Evolutionary conservation across 2,888 invertebrate species (phyloP).

Genomic region (Vesta saturnalis): DNA sequence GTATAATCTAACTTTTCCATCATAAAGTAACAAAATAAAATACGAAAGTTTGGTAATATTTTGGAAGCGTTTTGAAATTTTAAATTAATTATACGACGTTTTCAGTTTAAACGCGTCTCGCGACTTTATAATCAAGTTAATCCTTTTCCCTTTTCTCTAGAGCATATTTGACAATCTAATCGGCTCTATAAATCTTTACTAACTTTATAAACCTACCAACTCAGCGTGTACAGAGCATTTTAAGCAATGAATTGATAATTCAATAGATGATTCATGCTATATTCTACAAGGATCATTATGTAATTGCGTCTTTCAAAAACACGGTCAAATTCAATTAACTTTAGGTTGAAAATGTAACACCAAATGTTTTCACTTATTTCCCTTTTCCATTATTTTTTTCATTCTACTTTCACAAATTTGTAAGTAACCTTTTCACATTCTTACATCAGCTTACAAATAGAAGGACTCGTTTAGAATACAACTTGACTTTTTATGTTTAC

Average conservation of each 20-base stretch:
- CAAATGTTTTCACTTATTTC: neutral
- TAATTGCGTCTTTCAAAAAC: too few species aligned
- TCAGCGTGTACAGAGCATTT: constrained; percentile 2
- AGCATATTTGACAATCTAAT: constrained; percentile 11
- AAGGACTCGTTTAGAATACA: too few species aligned
- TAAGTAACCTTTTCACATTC: too few species aligned
- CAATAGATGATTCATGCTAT: constrained; percentile 5
- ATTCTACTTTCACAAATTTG: too few species aligned
- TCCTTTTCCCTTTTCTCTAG: constrained; percentile 17
- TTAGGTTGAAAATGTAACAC: too few species aligned
- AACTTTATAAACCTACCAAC: constrained; percentile 12
- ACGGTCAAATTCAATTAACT: too few species aligned
- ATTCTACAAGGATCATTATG: neutral
- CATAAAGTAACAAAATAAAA: constrained; percentile 25
- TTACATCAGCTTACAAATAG: too few species aligned
- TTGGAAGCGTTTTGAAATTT: constrained; percentile 21
- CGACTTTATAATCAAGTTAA: constrained; percentile 23
- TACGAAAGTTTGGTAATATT: constrained; percentile 14
- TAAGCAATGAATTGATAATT: constrained; percentile 2
- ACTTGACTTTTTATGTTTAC: too few species aligned
- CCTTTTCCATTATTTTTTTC: too few species aligned
- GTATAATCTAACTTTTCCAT: constrained; percentile 27
- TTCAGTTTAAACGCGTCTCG: constrained; percentile 19
- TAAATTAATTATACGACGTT: constrained; percentile 29
- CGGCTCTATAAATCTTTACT: constrained; percentile 14